Percentiles rank a stretch among this genome's conserved stretches.
phyloP scores from a whole-genome alignment of 2,113 vertebrate genomes.

The Cromileptes altivelis region DNA sequence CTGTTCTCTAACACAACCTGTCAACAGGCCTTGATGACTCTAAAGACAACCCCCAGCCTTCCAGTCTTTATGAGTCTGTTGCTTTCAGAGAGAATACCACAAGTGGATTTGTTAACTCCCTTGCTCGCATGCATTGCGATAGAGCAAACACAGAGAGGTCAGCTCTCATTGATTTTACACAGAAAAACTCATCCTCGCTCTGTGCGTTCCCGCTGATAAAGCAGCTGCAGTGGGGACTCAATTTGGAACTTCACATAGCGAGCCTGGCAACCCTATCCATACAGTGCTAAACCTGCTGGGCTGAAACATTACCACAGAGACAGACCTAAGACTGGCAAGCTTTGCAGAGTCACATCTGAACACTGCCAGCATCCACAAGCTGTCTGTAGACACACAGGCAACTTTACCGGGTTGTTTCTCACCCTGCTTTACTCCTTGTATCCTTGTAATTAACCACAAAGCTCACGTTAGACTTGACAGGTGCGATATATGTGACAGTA shows the following conservation, averaged over 20 bases:
- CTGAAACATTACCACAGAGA: conserved; percentile 28
- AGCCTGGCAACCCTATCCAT: conserved; percentile 14
- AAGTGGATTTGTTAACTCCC: conserved; percentile 27
- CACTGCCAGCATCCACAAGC: conserved; percentile 9
- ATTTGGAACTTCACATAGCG: conserved; percentile 38
- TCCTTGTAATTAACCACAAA: conserved; percentile 27
- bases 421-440: background rate
- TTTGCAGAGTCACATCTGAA: background rate
- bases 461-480: background rate
- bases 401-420: background rate
- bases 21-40: background rate
- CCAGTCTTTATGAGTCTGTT: background rate
- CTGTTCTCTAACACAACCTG: background rate
- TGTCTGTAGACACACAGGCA: background rate
- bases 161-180: conserved; percentile 42
- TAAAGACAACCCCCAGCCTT: background rate
- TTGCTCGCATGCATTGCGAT: background rate
- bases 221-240: conserved; percentile 33
- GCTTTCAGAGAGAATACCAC: background rate
- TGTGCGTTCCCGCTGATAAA: conserved; percentile 26
- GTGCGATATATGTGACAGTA: background rate
- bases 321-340: background rate
- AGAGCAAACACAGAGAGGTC: conserved; percentile 31
- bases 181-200: conserved; percentile 22
- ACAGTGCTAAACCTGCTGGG: conserved; percentile 16